Percentiles rank a stretch among this genome's conserved stretches.
phyloP scores from a whole-genome alignment of 2,113 vertebrate genomes.

The Pogonocichla stellata region DNA sequence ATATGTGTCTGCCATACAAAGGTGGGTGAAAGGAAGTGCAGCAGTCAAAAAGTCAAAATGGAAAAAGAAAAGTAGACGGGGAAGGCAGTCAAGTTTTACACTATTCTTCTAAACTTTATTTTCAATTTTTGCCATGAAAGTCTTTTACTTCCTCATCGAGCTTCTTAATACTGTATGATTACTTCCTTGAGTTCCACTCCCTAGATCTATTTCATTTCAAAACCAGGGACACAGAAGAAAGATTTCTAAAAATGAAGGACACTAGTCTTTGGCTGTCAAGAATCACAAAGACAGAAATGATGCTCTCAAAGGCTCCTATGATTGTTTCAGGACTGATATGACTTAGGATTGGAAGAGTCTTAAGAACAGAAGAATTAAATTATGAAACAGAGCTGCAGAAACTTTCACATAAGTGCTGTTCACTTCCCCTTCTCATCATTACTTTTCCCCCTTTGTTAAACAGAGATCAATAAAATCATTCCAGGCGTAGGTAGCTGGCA shows the following conservation, averaged over 20 bases:
- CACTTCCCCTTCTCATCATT: neutral
- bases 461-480: neutral
- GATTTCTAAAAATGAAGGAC: neutral
- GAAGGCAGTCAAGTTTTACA: neutral
- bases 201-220: neutral
- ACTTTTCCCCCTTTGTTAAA: neutral
- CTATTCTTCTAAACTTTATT: neutral
- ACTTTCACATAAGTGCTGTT: neutral
- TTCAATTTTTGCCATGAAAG: neutral
- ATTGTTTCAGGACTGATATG: neutral
- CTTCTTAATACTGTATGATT: neutral
- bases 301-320: neutral
- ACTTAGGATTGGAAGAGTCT: neutral
- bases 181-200: neutral
- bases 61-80: neutral
- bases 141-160: neutral
- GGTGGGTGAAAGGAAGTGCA: neutral
- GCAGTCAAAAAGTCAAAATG: neutral
- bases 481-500: neutral
- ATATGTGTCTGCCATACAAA: neutral
- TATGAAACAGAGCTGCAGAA: neutral
- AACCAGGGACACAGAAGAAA: neutral
- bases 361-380: neutral
- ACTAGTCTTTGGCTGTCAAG: neutral
- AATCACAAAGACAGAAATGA: neutral